Percentiles rank a stretch among this genome's conserved stretches.
These are phyloP conservation scores for Anaspis maculata DNA, from an alignment of 2,888 invertebrate species.

Conservation along the genomic window DNA sequence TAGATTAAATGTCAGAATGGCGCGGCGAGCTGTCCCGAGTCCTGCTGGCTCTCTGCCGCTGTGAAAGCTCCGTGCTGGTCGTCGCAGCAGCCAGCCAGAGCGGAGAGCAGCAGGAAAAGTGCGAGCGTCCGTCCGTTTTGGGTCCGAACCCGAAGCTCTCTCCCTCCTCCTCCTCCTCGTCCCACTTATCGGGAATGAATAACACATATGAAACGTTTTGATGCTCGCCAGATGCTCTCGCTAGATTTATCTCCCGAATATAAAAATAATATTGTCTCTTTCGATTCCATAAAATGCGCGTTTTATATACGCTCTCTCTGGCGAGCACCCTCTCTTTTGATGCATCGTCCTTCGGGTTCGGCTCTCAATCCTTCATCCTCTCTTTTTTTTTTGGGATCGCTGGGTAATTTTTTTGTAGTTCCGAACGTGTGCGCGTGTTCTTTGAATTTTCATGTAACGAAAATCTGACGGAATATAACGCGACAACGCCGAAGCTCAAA, in stretches of 20 bases:
- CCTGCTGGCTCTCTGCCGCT: conserved; percentile 37
- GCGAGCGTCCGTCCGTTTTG: no score
- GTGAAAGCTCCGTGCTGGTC: no score
- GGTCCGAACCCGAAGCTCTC: no score
- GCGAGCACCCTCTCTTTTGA: conserved; percentile 18
- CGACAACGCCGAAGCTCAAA: no score
- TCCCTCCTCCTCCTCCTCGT: conserved; percentile 12
- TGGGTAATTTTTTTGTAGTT: no score
- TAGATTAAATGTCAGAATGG: conserved; percentile 56
- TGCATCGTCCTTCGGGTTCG: no score
- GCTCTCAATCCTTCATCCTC: no score
- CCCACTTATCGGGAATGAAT: conserved; percentile 39
- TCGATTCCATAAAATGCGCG: conserved; percentile 35
- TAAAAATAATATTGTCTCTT: conserved; percentile 44
- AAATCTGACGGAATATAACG: no score
- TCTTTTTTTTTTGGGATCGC: no score
- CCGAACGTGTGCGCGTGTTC: no score
- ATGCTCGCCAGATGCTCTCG: conserved; percentile 40
- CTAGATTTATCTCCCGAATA: conserved; percentile 41
- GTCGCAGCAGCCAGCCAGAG: conserved; percentile 13
- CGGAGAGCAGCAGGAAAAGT: conserved; percentile 15
- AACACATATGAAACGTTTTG: conserved; percentile 39
- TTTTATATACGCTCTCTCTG: background rate
- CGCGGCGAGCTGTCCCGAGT: conserved; percentile 31
- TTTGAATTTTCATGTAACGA: no score